phyloP scores from a whole-genome alignment of 2,888 invertebrate genomes.

The Xanthorhoe designata region DNA sequence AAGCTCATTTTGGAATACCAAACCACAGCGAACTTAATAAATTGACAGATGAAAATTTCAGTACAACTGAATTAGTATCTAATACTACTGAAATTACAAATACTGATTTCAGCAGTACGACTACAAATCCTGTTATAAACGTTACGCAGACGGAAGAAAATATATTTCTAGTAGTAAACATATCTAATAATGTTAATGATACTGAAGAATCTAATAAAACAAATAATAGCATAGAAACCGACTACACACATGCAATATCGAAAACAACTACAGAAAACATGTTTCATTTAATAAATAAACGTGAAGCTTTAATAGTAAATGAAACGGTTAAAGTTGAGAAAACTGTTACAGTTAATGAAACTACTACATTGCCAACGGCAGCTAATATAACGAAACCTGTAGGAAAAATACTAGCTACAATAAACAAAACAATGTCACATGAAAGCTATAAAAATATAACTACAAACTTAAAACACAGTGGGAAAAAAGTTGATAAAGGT shows the following conservation, averaged over 20 bases:
- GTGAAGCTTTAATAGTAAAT: slow-evolving; percentile 46
- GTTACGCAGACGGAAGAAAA: slow-evolving; percentile 57
- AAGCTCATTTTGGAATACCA: slow-evolving; percentile 48
- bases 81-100: slow-evolving; percentile 34
- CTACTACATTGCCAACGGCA: not conserved
- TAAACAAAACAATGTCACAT: slow-evolving; percentile 17
- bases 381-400: slow-evolving; percentile 16
- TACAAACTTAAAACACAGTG: slow-evolving; percentile 43
- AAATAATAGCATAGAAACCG: slow-evolving; percentile 73
- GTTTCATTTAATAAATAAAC: slow-evolving; percentile 55
- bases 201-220: slow-evolving; percentile 52
- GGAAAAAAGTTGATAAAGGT: slow-evolving; percentile 58
- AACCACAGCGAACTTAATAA: slow-evolving; percentile 44
- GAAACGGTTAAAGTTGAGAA: slow-evolving; percentile 1
- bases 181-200: slow-evolving; percentile 60
- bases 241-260: slow-evolving; percentile 48
- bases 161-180: slow-evolving; percentile 61
- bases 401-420: slow-evolving; percentile 18
- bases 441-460: slow-evolving; percentile 15
- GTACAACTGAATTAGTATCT: slow-evolving; percentile 37
- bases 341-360: not conserved
- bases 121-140: slow-evolving; percentile 49
- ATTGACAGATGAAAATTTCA: slow-evolving; percentile 38
- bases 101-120: slow-evolving; percentile 39
- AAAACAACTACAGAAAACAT: slow-evolving; percentile 51